Percentiles rank a stretch among this genome's conserved stretches.
Conservation (phyloP, 2,888 invertebrate genomes). For the Dicyrtoma fusca region DNA sequence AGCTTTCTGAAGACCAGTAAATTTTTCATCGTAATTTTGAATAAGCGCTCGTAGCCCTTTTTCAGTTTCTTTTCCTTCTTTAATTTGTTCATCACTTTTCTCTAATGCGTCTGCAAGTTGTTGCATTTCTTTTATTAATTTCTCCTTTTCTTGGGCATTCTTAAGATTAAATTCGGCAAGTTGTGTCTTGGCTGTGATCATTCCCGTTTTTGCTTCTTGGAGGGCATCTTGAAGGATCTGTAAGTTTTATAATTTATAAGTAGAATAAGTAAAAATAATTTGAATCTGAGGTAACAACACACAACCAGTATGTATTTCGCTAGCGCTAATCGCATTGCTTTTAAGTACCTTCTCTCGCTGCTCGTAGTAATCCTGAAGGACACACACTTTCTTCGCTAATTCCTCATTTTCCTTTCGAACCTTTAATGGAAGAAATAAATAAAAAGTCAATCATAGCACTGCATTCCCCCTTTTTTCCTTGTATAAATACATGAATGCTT, state of each 20-base stretch:
- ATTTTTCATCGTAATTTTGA: conserved; percentile 55
- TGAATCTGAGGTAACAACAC: too few relatives aligned
- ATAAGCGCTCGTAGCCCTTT: conserved; percentile 46
- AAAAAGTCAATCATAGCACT: too few relatives aligned
- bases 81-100: conserved; percentile 53
- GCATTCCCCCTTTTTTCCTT: too few relatives aligned
- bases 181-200: conserved; percentile 46
- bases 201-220: conserved; percentile 46
- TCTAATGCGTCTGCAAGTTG: conserved; percentile 52
- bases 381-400: conserved; percentile 49
- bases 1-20: conserved; percentile 53
- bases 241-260: too few relatives aligned
- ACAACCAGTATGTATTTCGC: too few relatives aligned
- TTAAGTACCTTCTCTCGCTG: conserved; percentile 51
- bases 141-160: conserved; percentile 55
- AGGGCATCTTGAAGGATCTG: conserved; percentile 49
- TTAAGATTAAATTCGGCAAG: conserved; percentile 50
- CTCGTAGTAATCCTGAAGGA: conserved; percentile 53
- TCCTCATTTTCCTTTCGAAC: conserved; percentile 55
- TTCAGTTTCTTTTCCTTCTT: conserved; percentile 54
- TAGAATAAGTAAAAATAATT: too few relatives aligned
- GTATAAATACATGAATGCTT: too few relatives aligned
- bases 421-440: conserved; percentile 34
- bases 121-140: conserved; percentile 54
- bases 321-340: neutral